Conservation (phyloP, 2,888 invertebrate genomes). For the Baronia brevicornis region DNA sequence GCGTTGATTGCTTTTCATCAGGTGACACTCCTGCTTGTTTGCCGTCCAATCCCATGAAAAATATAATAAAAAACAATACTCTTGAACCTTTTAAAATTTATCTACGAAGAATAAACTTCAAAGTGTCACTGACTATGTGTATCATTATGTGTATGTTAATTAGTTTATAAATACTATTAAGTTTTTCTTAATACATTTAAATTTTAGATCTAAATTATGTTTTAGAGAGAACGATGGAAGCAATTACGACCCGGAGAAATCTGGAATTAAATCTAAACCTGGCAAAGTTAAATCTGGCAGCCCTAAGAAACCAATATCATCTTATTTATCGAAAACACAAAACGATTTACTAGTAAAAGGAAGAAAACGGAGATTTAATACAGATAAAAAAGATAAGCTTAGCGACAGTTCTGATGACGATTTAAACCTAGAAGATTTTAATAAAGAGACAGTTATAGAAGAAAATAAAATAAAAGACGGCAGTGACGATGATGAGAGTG, state of each 20-base stretch:
- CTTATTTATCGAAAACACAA: constrained; percentile 6
- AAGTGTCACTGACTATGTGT: no score
- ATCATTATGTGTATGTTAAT: no score
- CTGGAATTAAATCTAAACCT: constrained; percentile 13
- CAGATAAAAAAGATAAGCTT: neutral
- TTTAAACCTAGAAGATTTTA: constrained; percentile 12
- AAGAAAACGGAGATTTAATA: constrained; percentile 7
- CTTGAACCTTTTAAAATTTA: neutral
- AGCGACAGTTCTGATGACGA: constrained; percentile 3
- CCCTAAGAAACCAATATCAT: constrained; percentile 15
- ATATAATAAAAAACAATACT: no score
- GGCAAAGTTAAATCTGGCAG: constrained; percentile 19
- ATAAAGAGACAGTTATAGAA: neutral
- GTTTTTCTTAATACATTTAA: no score
- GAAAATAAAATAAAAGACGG: constrained; percentile 3
- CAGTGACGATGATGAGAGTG: constrained; percentile 6
- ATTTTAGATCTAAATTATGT: no score
- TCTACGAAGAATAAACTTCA: no score
- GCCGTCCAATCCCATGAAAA: no score
- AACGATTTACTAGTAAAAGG: neutral
- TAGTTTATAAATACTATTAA: no score
- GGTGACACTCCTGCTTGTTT: no score
- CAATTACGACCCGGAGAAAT: constrained; percentile 5
- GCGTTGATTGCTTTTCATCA: no score
- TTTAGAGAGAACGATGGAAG: no score